Evolutionary conservation across 2,797 vertebrate species (phyloP), one percentile per base, ranked within the genome.

Genomic region (Myripristis murdjan): DNA sequence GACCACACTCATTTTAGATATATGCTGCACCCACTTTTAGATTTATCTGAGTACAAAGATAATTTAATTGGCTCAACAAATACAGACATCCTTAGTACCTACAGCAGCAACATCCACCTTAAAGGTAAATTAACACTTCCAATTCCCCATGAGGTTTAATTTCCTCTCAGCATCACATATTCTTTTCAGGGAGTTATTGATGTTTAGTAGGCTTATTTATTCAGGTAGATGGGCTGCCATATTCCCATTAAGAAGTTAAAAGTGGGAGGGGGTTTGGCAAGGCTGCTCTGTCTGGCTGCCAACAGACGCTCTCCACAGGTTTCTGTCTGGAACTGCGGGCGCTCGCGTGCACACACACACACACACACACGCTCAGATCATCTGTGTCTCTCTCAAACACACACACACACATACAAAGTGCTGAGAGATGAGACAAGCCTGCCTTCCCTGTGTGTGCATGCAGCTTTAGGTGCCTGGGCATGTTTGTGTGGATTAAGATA

Each of bases 201-300:
- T 86, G 75, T 89, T 92, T 80, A 87, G 73, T 60, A 70, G 80
- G 73, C 77, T 88, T 84, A 89, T 91, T 92, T 87, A 89, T 89
- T 92, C 79, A 86, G 79, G 78, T 87, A 48, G 84, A 85, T 72
- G 66, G 73, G 79, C 83, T 80, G 87, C 88, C 87, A 85, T 74
- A 28, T 86, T 88, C 82, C 84, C 78, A 91, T 89, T 88, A 90
- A 86, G 88, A 85, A 87, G 89, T 70, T 76, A 81, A 87, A 84
- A 83, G 63, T 71, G 73, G 77, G 65, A 80, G 84, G 72, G 72
- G 77, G 64, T 84, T 87, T 94, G 92, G 92, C 92, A 89, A 54
- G 39, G 56, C 74, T 22, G 56, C 58, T 77, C 33, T 46, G 61
- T 64, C 46, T 84, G 51, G 9, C 86, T 91, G 91, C 93, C 92